Percentiles rank a stretch among this genome's conserved stretches.
Evolutionary conservation across 2,797 vertebrate genomes (phyloP).

Genomic region (Geotrypetes seraphini): DNA sequence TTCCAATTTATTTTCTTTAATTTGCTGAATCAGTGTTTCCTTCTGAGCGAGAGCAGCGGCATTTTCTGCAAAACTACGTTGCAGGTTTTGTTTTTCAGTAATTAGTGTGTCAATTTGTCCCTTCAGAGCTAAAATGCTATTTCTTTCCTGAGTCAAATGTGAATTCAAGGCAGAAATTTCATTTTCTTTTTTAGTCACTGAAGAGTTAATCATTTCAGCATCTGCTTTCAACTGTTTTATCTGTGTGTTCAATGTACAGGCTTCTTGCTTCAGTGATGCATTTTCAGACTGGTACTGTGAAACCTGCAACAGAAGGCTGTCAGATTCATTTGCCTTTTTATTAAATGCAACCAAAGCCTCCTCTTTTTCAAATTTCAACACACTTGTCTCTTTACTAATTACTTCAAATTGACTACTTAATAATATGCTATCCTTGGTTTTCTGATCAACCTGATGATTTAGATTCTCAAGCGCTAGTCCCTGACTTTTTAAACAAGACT

Average conservation of each 20-base stretch:
- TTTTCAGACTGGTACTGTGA: constrained; percentile 22
- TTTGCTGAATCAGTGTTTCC: constrained; percentile 45
- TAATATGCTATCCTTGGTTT: constrained; percentile 34
- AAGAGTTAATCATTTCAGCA: constrained; percentile 35
- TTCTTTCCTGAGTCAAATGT: constrained; percentile 35
- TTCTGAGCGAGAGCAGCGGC: constrained; percentile 46
- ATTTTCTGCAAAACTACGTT: constrained; percentile 38
- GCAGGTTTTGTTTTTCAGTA: constrained; percentile 48
- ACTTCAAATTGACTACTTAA: constrained; percentile 51
- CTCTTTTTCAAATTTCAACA: constrained; percentile 47
- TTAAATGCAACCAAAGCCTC: constrained; percentile 37
- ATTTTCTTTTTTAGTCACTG: constrained; percentile 31
- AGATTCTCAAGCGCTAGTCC: constrained; percentile 37
- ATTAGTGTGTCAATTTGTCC: constrained; percentile 40
- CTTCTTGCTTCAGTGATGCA: constrained; percentile 21
- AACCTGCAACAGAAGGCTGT: constrained; percentile 34
- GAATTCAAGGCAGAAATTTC: constrained; percentile 43
- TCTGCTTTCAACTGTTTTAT: constrained; percentile 55
- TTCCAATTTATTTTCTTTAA: constrained; percentile 37
- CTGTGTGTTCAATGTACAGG: constrained; percentile 30
- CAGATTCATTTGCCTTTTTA: constrained; percentile 37
- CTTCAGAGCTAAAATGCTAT: constrained; percentile 37
- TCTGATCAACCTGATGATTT: constrained; percentile 49
- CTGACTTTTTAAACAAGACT: constrained; percentile 29
- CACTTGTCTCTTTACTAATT: constrained; percentile 43